A percentile compares a stretch with the other conserved stretches of the same genome.
Conservation (phyloP, 2,797 vertebrate genomes). For the Mus spretus region DNA sequence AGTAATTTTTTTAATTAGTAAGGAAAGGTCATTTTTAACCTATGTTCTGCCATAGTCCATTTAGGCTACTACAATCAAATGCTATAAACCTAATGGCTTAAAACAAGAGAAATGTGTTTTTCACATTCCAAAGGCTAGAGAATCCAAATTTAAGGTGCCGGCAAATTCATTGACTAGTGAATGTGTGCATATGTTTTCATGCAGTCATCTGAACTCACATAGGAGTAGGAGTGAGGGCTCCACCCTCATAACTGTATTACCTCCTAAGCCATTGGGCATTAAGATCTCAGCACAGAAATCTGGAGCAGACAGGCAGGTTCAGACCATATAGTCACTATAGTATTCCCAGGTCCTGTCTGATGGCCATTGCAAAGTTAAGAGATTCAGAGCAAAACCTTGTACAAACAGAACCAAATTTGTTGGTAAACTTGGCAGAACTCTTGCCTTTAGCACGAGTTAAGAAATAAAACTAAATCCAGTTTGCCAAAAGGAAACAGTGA, state of each 20-base stretch:
- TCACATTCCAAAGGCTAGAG: background rate
- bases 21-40: background rate
- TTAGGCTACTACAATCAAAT: background rate
- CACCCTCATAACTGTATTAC: background rate
- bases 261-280: background rate
- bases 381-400: background rate
- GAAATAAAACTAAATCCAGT: conserved; percentile 32
- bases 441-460: background rate
- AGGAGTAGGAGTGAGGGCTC: background rate
- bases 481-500: background rate
- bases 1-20: background rate
- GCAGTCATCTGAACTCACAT: background rate
- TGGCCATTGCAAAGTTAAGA: background rate
- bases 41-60: background rate
- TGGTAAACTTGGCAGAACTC: background rate
- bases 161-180: background rate
- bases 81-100: background rate
- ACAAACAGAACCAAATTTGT: conserved; percentile 2
- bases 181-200: background rate
- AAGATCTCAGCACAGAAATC: background rate
- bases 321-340: background rate
- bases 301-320: background rate
- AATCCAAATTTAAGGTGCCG: background rate
- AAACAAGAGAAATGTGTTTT: background rate
- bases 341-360: background rate